Percentiles rank a stretch among this genome's conserved stretches.
Conservation (phyloP, 2,797 vertebrate genomes). For the Acrocephalus scirpaceus region DNA sequence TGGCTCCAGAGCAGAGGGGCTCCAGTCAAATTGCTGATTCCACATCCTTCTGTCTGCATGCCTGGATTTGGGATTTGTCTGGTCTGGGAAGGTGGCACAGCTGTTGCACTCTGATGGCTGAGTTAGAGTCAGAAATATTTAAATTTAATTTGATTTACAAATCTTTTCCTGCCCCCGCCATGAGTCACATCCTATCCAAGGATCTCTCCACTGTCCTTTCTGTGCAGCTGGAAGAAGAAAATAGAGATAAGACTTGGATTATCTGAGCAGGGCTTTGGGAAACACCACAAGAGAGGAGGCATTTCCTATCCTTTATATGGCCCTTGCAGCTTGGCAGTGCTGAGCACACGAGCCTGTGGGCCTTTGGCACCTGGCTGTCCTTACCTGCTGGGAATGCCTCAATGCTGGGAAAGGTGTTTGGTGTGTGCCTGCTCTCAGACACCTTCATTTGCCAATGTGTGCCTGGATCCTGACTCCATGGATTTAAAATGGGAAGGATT, state of each 20-base stretch:
- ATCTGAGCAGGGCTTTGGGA: not conserved
- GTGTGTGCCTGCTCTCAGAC: no score
- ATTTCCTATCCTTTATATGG: not conserved
- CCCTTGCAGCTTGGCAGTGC: not conserved
- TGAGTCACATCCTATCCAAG: not conserved
- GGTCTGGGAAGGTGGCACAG: not conserved
- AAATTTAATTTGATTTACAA: not conserved
- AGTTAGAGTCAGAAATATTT: not conserved
- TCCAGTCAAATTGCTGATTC: not conserved
- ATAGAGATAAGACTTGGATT: not conserved
- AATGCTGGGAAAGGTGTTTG: not conserved
- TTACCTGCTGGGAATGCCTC: not conserved
- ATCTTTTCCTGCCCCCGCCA: not conserved
- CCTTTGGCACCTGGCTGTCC: not conserved
- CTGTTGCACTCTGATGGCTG: not conserved
- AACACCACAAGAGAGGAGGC: not conserved
- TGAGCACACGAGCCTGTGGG: not conserved
- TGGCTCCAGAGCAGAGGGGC: not conserved
- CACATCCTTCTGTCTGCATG: fast-evolving
- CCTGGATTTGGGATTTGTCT: not conserved
- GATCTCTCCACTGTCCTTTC: not conserved
- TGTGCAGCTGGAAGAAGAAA: not conserved
- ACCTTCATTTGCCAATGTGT: fast-evolving
- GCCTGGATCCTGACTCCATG: not conserved
- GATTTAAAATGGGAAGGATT: not conserved